Conservation (phyloP, 2,113 vertebrate genomes). For the Ageneiosus marmoratus region DNA sequence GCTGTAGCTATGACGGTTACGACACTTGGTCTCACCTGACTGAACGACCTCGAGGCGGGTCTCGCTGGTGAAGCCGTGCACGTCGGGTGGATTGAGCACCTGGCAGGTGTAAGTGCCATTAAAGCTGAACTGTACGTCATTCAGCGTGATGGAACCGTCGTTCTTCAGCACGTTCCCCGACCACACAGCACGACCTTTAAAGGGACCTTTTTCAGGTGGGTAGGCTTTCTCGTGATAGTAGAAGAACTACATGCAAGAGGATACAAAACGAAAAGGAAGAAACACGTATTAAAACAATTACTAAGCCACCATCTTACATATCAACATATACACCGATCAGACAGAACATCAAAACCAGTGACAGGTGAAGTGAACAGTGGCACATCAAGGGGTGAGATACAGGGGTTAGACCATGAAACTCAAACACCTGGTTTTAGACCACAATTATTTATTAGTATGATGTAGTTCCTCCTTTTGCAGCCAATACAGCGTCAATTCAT, state of each 20-base stretch:
- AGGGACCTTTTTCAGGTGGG: slow-evolving; percentile 64
- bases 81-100: slow-evolving; percentile 87
- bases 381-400: too few relatives aligned
- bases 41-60: slow-evolving; percentile 76
- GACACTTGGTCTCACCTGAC: slow-evolving; percentile 63
- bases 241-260: slow-evolving; percentile 73
- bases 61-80: slow-evolving; percentile 77
- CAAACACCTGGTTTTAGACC: too few relatives aligned
- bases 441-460: too few relatives aligned
- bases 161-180: slow-evolving; percentile 75
- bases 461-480: too few relatives aligned
- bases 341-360: too few relatives aligned
- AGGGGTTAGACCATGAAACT: too few relatives aligned
- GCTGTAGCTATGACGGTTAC: too few relatives aligned
- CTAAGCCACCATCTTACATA: background rate
- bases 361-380: too few relatives aligned
- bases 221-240: slow-evolving; percentile 75
- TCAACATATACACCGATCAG: background rate
- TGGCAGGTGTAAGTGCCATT: slow-evolving; percentile 90
- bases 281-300: background rate
- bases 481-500: too few relatives aligned
- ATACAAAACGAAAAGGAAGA: background rate
- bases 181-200: slow-evolving; percentile 81
- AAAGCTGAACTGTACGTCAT: slow-evolving; percentile 77
- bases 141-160: slow-evolving; percentile 82